Percentiles rank a stretch among this genome's conserved stretches.
Evolutionary conservation across 1,140 invertebrate genomes (phyloP).

Genomic region (Pachyrhynchus sulphureomaculatus): DNA sequence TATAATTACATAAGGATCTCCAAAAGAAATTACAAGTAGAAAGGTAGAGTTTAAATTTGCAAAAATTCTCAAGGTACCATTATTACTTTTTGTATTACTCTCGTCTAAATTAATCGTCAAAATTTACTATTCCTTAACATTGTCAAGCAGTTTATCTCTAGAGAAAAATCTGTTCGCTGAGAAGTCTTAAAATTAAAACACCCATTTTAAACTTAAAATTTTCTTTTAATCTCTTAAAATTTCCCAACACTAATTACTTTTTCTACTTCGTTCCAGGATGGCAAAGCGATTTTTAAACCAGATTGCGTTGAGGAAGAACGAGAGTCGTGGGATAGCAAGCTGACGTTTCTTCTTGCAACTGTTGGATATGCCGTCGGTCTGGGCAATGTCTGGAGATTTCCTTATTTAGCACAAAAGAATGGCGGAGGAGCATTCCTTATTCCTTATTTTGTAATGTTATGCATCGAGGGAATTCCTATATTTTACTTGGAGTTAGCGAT

Average conservation of each 20-base stretch:
- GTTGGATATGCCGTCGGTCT: conserved; percentile 90
- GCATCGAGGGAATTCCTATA: conserved; percentile 90
- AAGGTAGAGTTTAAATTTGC: too few species aligned
- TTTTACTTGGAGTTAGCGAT: conserved; percentile 93
- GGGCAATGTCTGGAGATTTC: conserved; percentile 93
- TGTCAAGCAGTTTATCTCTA: too few species aligned
- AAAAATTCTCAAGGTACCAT: too few species aligned
- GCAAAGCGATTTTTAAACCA: conserved; percentile 62
- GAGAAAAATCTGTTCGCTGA: too few species aligned
- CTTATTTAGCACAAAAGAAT: conserved; percentile 89
- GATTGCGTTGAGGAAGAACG: conserved; percentile 78
- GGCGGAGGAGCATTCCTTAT: conserved; percentile 93
- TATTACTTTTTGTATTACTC: too few species aligned
- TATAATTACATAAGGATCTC: too few species aligned
- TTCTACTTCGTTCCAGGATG: conserved; percentile 21
- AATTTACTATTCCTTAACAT: too few species aligned
- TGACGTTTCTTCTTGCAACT: conserved; percentile 87
- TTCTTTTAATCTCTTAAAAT: too few species aligned
- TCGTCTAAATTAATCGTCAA: too few species aligned
- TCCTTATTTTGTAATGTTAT: conserved; percentile 91
- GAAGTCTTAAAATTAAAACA: too few species aligned
- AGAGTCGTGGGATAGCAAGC: conserved; percentile 91
- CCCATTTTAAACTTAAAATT: too few species aligned
- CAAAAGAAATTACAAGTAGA: too few species aligned
- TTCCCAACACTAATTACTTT: not conserved